These are phyloP conservation scores for Drosophila peninsularis DNA, from an alignment of 2,888 invertebrate genomes.

Conservation along the genomic window DNA sequence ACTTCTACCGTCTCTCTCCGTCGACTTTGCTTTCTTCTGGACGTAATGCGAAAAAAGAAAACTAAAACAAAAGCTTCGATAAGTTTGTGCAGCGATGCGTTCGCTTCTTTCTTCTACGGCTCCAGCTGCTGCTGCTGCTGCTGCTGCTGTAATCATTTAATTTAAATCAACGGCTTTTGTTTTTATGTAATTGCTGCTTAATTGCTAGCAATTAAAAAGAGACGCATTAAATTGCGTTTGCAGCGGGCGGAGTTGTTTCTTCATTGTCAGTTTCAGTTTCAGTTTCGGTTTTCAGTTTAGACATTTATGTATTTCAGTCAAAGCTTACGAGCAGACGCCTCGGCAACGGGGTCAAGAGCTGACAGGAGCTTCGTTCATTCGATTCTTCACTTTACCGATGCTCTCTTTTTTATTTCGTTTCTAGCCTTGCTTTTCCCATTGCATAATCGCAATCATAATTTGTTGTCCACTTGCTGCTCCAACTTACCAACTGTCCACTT, in stretches of 20 bases:
- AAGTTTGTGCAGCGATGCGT: constrained; percentile 63
- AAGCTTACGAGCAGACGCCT: constrained; percentile 32
- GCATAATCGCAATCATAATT: constrained; percentile 68
- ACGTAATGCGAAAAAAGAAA: constrained; percentile 20
- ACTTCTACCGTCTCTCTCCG: neutral
- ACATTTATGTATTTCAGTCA: constrained; percentile 38
- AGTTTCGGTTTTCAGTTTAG: constrained; percentile 9
- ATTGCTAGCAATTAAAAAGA: constrained; percentile 75
- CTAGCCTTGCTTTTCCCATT: constrained; percentile 52
- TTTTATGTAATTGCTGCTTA: constrained; percentile 76
- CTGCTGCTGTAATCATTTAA: constrained; percentile 74
- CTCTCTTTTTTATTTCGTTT: constrained; percentile 11
- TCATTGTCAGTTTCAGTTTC: constrained; percentile 15
- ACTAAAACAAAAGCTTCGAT: constrained; percentile 35
- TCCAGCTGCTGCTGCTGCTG: constrained; percentile 11
- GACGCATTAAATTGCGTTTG: constrained; percentile 52
- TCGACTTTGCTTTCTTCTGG: constrained; percentile 38
- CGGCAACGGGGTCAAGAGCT: constrained; percentile 68
- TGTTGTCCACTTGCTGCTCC: constrained; percentile 49
- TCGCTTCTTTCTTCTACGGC: constrained; percentile 21
- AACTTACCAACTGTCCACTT: constrained; percentile 63
- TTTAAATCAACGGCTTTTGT: constrained; percentile 65
- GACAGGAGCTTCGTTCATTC: constrained; percentile 42
- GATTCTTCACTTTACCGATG: constrained; percentile 49
- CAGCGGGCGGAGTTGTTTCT: constrained; percentile 30